phyloP scores from a whole-genome alignment of 2,797 vertebrate genomes.

The Agapornis canus region DNA sequence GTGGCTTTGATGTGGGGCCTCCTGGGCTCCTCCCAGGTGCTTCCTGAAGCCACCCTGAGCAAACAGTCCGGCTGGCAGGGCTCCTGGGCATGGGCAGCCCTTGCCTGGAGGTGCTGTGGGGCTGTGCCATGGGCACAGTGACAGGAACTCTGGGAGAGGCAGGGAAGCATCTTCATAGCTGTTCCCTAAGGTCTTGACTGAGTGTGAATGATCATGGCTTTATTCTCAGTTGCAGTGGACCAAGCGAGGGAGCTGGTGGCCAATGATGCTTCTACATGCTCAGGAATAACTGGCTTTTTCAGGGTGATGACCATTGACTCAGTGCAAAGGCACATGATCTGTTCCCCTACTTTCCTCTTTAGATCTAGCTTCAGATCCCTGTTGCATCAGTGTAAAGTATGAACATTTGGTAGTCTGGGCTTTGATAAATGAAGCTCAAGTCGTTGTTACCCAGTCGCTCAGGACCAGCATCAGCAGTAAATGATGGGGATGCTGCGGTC shows the following conservation, averaged over 20 bases:
- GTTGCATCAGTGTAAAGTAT: rapidly evolving
- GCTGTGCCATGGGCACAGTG: rapidly evolving
- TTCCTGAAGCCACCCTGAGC: background rate
- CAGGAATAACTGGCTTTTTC: background rate
- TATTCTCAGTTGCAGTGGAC: background rate
- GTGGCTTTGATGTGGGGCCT: background rate
- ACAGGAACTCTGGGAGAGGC: background rate
- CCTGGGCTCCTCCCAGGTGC: background rate
- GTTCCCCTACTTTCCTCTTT: background rate
- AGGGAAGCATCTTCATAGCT: rapidly evolving
- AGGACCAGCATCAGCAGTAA: background rate
- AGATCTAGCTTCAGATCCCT: background rate
- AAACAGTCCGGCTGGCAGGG: background rate
- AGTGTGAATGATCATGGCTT: background rate
- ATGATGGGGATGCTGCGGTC: background rate
- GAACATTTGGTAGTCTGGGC: too few species aligned
- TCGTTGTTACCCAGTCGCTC: rapidly evolving
- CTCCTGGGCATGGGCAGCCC: background rate
- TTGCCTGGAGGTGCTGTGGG: background rate
- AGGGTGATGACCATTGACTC: background rate
- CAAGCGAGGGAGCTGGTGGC: background rate
- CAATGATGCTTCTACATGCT: background rate
- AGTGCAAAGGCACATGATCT: background rate
- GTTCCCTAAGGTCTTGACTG: background rate
- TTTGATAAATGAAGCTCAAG: background rate